phyloP scores from a whole-genome alignment of 2,113 vertebrate genomes.

The Alouatta palliata region DNA sequence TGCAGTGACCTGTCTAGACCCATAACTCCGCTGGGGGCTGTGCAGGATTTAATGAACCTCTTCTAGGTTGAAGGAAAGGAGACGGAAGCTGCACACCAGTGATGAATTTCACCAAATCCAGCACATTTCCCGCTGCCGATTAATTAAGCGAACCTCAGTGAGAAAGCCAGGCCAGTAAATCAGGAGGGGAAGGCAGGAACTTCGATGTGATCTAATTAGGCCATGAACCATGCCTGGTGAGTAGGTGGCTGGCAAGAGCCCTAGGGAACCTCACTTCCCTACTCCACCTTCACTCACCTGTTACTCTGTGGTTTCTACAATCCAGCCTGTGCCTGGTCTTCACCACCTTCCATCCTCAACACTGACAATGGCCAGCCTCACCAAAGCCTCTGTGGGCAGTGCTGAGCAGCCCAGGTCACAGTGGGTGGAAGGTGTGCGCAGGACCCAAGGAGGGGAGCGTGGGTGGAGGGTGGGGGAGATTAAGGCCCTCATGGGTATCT shows the following conservation, averaged over 20 bases:
- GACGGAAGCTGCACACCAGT: conserved; percentile 31
- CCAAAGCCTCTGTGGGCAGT: neutral
- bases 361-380: neutral
- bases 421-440: neutral
- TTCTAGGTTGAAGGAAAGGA: neutral
- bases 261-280: neutral
- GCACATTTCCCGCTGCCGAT: conserved; percentile 79
- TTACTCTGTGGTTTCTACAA: neutral
- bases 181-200: conserved; percentile 63
- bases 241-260: neutral
- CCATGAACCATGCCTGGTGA: conserved; percentile 39
- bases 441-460: neutral
- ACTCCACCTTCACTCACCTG: neutral
- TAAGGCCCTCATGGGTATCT: neutral
- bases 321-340: neutral
- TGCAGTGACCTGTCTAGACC: neutral
- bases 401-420: neutral
- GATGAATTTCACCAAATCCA: conserved; percentile 78
- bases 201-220: conserved; percentile 78
- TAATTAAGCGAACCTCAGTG: conserved; percentile 74
- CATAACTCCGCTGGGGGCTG: accelerated
- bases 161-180: conserved; percentile 77
- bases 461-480: neutral
- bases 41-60: conserved; percentile 72
- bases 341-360: neutral